These are phyloP conservation scores for Radopholus similis DNA, from an alignment of 1,140 invertebrate species.

Conservation along the genomic window DNA sequence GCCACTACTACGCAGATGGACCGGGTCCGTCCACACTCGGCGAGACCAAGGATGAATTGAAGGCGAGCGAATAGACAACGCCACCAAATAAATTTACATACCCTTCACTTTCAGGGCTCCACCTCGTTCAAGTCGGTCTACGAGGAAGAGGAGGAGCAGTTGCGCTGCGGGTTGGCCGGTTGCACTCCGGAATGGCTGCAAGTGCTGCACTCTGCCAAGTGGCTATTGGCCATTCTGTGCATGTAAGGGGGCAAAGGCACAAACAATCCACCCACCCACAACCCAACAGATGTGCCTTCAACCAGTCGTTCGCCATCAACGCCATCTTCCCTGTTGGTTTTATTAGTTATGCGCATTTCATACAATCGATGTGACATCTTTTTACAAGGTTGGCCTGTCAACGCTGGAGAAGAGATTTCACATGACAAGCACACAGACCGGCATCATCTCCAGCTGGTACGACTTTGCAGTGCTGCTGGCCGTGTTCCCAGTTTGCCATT, in stretches of 20 bases:
- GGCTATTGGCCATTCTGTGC: constrained; percentile 54
- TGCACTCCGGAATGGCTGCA: constrained; percentile 59
- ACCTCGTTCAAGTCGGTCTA: constrained; percentile 21
- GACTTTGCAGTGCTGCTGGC: constrained; percentile 58
- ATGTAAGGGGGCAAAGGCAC: constrained; percentile 9
- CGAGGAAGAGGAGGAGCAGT: constrained; percentile 31
- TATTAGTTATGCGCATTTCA: too few species aligned
- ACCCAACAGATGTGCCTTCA: constrained; percentile 42
- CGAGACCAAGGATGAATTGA: too few species aligned
- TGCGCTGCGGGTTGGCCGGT: constrained; percentile 48
- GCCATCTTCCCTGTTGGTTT: constrained; percentile 58
- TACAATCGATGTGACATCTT: too few species aligned
- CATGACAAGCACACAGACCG: constrained; percentile 60
- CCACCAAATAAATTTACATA: too few species aligned
- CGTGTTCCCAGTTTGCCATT: constrained; percentile 60
- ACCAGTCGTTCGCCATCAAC: constrained; percentile 56
- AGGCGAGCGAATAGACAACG: background rate
- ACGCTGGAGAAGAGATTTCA: constrained; percentile 57
- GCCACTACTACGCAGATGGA: too few species aligned
- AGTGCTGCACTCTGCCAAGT: constrained; percentile 56
- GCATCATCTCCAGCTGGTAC: constrained; percentile 60
- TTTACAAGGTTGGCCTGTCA: too few species aligned
- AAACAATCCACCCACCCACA: background rate
- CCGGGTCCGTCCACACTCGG: too few species aligned
- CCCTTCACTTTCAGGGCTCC: background rate